These are phyloP conservation scores for Muntiacus reevesi DNA, from an alignment of 2,113 vertebrate species.

Conservation along the genomic window DNA sequence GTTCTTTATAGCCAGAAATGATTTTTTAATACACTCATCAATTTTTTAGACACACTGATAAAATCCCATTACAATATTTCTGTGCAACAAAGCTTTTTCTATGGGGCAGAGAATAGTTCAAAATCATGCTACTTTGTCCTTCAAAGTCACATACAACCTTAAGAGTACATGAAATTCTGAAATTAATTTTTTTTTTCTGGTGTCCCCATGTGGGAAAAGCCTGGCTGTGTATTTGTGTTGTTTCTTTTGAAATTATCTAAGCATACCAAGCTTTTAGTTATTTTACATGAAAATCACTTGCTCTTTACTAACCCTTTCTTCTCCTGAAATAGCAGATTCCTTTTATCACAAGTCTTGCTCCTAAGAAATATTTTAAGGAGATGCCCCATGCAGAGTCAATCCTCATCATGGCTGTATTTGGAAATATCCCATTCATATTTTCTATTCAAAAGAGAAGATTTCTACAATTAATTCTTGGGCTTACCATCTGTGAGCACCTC, in stretches of 20 bases:
- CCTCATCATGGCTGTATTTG: neutral
- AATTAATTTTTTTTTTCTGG: neutral
- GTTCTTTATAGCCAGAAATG: neutral
- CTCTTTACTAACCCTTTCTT: neutral
- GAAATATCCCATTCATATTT: neutral
- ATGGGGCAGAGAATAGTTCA: neutral
- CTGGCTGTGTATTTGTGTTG: neutral
- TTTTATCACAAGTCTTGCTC: neutral
- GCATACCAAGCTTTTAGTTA: neutral
- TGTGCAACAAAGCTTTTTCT: neutral
- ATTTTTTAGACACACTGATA: conserved; percentile 13
- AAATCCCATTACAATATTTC: conserved; percentile 11
- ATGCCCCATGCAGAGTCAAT: neutral
- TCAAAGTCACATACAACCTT: neutral
- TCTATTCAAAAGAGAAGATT: neutral
- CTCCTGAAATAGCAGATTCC: neutral
- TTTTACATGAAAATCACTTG: neutral
- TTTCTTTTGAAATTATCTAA: neutral
- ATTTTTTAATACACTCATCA: conserved; percentile 37
- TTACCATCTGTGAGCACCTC: neutral
- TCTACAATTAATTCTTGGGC: neutral
- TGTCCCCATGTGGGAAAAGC: neutral
- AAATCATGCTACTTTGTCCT: neutral
- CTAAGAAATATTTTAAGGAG: neutral
- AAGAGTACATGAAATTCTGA: neutral